Conservation (phyloP, 2,113 vertebrate species). For the Gadus chalcogrammus region DNA sequence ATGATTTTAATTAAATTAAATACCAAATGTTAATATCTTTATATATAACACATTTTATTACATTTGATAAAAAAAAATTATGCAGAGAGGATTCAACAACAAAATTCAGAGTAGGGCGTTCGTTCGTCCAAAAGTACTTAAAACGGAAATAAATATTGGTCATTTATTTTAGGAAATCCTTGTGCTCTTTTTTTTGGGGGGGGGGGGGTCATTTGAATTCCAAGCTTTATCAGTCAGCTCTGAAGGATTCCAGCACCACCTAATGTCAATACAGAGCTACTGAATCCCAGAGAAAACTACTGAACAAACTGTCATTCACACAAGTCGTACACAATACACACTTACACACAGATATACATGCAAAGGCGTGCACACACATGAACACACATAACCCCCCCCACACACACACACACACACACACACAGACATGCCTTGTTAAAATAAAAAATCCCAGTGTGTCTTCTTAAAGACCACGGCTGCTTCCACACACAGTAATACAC, state of each 20-base stretch:
- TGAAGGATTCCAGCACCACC: slow-evolving; percentile 78
- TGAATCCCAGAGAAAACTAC: slow-evolving; percentile 34
- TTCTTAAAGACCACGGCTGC: too few species aligned
- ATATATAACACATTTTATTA: too few species aligned
- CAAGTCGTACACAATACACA: neutral
- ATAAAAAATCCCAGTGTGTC: neutral
- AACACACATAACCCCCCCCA: neutral
- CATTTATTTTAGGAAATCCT: slow-evolving; percentile 11
- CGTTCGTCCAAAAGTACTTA: neutral
- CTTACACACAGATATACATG: neutral
- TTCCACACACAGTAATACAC: neutral
- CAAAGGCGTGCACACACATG: neutral
- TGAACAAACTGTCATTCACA: slow-evolving; percentile 33
- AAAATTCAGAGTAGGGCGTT: too few species aligned
- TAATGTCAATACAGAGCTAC: slow-evolving; percentile 63
- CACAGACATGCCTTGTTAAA: neutral
- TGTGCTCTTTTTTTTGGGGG: neutral
- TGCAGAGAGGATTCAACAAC: too few species aligned
- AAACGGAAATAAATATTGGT: slow-evolving; percentile 9
- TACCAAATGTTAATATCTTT: too few species aligned
- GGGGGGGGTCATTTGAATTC: slow-evolving; percentile 13
- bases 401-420: neutral
- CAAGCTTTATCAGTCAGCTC: slow-evolving; percentile 41
- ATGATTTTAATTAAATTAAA: too few species aligned
- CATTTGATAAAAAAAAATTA: too few species aligned